Percentiles rank a stretch among this genome's conserved stretches.
Evolutionary conservation across 2,113 vertebrate species (phyloP).

Genomic region (Merops nubicus): DNA sequence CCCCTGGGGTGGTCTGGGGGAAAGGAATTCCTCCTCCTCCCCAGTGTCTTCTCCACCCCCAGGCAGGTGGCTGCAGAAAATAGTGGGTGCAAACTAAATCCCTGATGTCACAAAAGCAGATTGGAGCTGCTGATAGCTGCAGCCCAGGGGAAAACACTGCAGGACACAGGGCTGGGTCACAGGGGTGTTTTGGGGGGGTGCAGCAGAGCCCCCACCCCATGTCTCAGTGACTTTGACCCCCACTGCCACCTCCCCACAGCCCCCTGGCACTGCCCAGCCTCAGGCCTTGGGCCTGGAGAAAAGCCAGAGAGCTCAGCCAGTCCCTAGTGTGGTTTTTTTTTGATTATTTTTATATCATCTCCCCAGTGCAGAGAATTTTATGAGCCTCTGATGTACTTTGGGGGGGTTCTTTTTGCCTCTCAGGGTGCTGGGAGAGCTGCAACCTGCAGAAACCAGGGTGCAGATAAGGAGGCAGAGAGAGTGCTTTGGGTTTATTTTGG

Average conservation of each 20-base stretch:
- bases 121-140: background rate
- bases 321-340: background rate
- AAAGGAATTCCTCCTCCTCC: background rate
- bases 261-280: accelerated
- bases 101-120: background rate
- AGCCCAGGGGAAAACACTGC: background rate
- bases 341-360: background rate
- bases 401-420: background rate
- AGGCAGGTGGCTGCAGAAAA: background rate
- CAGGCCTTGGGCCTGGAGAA: background rate
- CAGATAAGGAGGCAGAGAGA: background rate
- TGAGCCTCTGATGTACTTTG: background rate
- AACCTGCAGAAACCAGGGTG: background rate
- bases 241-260: accelerated
- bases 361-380: background rate
- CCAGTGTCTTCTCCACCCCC: background rate
- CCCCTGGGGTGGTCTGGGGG: background rate
- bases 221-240: background rate
- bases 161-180: accelerated
- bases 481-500: background rate
- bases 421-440: background rate
- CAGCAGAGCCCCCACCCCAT: background rate
- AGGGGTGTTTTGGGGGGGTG: no score
- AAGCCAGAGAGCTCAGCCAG: background rate
- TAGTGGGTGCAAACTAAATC: background rate